phyloP scores from a whole-genome alignment of 2,113 vertebrate genomes.

The Misgurnus mizolepis region DNA sequence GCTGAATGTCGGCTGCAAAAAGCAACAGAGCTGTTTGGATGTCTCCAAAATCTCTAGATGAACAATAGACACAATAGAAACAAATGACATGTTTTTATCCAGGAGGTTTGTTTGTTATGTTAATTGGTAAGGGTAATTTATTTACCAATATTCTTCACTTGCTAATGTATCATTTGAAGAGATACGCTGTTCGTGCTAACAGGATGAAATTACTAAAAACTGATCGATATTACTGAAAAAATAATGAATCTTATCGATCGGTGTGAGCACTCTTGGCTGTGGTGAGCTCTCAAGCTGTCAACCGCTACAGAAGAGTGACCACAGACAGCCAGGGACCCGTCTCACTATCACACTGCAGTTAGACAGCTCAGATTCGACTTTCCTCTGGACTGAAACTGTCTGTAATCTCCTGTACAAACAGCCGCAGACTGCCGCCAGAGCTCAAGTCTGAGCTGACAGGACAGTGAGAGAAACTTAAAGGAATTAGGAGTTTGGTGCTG shows the following conservation, averaged over 20 bases:
- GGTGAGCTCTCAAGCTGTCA: constrained; percentile 86
- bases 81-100: no score
- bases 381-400: constrained; percentile 8
- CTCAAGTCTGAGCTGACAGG: neutral
- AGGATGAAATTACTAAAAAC: no score
- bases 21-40: no score
- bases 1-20: no score
- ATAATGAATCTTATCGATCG: constrained; percentile 36
- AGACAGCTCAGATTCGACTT: constrained; percentile 4
- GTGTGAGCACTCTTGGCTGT: constrained; percentile 67
- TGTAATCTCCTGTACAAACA: constrained; percentile 11
- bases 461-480: constrained; percentile 22
- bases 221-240: neutral
- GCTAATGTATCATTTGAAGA: neutral
- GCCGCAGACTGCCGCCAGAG: constrained; percentile 14
- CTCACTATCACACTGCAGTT: constrained; percentile 50
- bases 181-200: no score
- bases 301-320: constrained; percentile 93
- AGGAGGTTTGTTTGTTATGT: neutral
- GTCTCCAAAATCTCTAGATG: no score
- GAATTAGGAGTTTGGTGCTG: neutral
- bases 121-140: neutral
- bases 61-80: no score
- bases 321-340: constrained; percentile 84
- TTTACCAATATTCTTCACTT: no score